Base-by-base conservation (phyloP, 1,140 invertebrate species). In the Drosophila navojoa region DNA sequence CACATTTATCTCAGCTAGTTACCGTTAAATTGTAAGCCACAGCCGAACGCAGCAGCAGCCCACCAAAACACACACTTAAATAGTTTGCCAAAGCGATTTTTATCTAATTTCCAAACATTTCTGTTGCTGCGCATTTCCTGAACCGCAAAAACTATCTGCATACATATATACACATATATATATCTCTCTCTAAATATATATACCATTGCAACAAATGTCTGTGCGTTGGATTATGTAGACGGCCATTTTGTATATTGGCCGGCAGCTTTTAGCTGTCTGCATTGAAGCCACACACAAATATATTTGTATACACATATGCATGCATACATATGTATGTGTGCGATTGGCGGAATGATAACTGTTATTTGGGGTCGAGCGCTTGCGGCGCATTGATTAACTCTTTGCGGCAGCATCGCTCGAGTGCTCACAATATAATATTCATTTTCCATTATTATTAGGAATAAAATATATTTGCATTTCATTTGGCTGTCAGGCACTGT, bases 301-400 rank as follows among this genome's bases (percentile, higher is more conserved):
- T 42, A 42, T 47, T n/a, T 49, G 4, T 22, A 9, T 15, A n/a
- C n/a, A n/a, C n/a, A 7, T 11, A 15, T 27, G 42, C 11, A 9
- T 47, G 13, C 4, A 47, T 49, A 11, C 22, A 15, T 66, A 25
- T 25, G 25, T 27, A 3, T 13, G 58, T 52, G 54, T 61, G 73
- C 55, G 67, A 62, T 58, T 71, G 47, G 40, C 66, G 62, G 49
- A 61, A 76, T 59, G 19, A 66, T 66, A 66, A 35, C 42, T 47
- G 27, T 32, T 47, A 45, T 47, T 59, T 71, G 27, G 54, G 78
- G 25, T 64, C 53, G 59, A 71, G 53, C 60, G 61, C 68, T 71
- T 86, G 81, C 59, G 74, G 81, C 64, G 35, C 54, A 76, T 81
- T 81, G 81, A 86, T 86, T 86, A 86, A 86, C 81, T 86, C 71